These are phyloP conservation scores for Catostomus latipinnis DNA, from an alignment of 2,797 vertebrate species.

Conservation along the genomic window DNA sequence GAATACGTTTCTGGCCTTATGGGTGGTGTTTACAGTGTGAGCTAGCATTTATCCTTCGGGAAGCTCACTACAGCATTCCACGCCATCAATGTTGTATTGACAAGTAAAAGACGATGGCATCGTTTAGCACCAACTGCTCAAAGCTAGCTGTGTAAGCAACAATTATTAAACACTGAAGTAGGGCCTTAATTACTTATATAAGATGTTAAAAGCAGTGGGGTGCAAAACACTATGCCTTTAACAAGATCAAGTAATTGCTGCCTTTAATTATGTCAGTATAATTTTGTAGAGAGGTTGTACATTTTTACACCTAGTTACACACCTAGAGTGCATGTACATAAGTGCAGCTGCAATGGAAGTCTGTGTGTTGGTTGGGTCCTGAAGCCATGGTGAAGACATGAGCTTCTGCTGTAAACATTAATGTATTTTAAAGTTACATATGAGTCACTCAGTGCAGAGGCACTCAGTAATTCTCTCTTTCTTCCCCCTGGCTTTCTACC, in stretches of 20 bases:
- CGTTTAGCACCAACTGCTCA: not conserved
- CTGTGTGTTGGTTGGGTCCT: conserved; percentile 4
- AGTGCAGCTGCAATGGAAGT: not conserved
- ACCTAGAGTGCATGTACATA: not conserved
- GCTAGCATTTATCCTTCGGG: conserved; percentile 1
- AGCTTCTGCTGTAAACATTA: not conserved
- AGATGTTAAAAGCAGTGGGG: conserved; percentile 1
- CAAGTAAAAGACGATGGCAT: not conserved
- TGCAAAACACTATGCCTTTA: not conserved
- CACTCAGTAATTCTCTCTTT: not conserved
- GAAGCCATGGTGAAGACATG: not conserved
- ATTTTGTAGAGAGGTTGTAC: not conserved
- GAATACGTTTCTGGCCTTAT: not conserved
- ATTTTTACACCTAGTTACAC: not conserved
- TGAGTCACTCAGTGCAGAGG: not conserved
- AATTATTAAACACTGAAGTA: not conserved
- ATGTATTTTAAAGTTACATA: conserved; percentile 15
- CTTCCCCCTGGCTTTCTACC: not conserved
- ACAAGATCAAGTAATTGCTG: not conserved
- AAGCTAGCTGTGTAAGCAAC: not conserved
- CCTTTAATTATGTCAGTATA: not conserved
- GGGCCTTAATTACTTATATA: conserved; percentile 16
- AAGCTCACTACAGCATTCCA: conserved; percentile 10
- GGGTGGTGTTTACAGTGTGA: not conserved
- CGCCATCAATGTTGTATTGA: not conserved